These are phyloP conservation scores for Metopia argyrocephala DNA, from an alignment of 2,888 invertebrate species.

Conservation along the genomic window DNA sequence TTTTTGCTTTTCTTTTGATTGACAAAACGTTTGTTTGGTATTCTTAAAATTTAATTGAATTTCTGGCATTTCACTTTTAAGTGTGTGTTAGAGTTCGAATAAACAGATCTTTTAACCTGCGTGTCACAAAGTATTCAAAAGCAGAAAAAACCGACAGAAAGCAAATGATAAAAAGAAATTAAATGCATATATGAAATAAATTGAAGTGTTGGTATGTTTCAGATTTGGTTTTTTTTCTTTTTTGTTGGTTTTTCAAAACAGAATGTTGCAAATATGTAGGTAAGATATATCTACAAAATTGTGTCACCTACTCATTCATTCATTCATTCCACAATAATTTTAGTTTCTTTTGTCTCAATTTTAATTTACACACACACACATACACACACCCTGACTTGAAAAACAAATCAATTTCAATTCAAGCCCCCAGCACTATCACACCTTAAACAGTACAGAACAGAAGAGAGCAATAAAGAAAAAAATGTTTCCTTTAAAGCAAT, in stretches of 20 bases:
- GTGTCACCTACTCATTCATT: constrained; percentile 1
- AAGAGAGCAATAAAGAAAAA: too few relatives aligned
- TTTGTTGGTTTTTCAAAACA: too few relatives aligned
- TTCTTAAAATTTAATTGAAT: constrained; percentile 43
- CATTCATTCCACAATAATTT: constrained; percentile 6
- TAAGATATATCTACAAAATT: too few relatives aligned
- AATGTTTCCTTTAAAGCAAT: too few relatives aligned
- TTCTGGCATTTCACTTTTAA: constrained; percentile 1
- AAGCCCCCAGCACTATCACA: not conserved
- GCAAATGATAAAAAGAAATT: not conserved
- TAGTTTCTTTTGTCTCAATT: constrained; percentile 6
- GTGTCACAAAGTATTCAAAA: not conserved
- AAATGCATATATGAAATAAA: not conserved
- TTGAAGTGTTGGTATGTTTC: not conserved
- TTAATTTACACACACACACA: constrained; percentile 16
- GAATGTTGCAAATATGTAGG: too few relatives aligned
- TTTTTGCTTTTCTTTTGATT: constrained; percentile 1
- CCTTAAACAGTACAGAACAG: not conserved
- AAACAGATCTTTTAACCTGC: not conserved
- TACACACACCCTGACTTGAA: not conserved
- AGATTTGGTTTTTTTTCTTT: not conserved
- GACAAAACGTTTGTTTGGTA: constrained; percentile 1
- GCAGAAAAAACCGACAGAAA: not conserved
- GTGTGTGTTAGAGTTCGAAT: not conserved
- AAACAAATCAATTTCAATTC: constrained; percentile 8